phyloP scores from a whole-genome alignment of 2,797 vertebrate species.

The Limnodromus scolopaceus region DNA sequence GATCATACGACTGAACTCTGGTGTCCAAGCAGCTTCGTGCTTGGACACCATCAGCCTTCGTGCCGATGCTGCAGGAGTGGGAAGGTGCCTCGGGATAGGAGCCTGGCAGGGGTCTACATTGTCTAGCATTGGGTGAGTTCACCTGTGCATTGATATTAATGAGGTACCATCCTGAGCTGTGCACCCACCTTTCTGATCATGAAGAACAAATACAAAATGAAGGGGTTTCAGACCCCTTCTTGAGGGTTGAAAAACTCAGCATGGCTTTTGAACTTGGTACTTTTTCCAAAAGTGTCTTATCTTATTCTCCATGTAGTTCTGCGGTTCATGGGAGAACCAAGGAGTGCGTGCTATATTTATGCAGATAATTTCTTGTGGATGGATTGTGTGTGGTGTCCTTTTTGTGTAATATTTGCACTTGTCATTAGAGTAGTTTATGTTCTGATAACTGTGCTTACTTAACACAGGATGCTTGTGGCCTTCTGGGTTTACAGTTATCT shows the following conservation, averaged over 20 bases:
- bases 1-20: neutral
- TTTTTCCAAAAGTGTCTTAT: neutral
- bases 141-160: neutral
- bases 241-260: neutral
- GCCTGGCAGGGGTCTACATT: neutral
- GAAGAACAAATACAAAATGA: neutral
- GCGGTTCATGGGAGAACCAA: neutral
- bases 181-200: accelerated
- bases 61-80: neutral
- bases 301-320: neutral
- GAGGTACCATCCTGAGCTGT: neutral
- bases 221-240: neutral
- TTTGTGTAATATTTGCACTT: constrained; percentile 19
- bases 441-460: constrained; percentile 53
- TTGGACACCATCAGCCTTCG: neutral
- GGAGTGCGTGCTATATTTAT: neutral
- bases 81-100: neutral
- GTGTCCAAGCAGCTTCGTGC: neutral
- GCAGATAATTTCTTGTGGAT: neutral
- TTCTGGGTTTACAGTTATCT: constrained; percentile 18
- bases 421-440: constrained; percentile 39
- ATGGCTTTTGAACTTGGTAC: neutral
- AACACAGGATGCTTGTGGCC: neutral
- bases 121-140: neutral
- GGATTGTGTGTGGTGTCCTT: constrained; percentile 10